Conservation (phyloP, 2,113 vertebrate species). For the Irena cyanogastra region DNA sequence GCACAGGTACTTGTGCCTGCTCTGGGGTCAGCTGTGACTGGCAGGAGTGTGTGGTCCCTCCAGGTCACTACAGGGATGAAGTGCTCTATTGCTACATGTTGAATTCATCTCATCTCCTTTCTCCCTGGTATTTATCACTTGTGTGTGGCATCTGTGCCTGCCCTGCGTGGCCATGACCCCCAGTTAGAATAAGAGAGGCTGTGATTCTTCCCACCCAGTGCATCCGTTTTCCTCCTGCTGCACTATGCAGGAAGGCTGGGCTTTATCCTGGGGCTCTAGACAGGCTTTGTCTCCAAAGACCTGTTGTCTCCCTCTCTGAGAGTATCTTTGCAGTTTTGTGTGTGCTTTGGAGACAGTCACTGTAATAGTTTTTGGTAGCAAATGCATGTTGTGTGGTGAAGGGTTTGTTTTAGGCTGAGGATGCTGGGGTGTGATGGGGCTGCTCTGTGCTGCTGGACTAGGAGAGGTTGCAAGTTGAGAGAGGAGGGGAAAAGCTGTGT, state of each 20-base stretch:
- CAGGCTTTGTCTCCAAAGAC: background rate
- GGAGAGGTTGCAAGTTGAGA: background rate
- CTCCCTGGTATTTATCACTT: background rate
- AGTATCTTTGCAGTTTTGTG: background rate
- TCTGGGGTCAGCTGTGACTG: background rate
- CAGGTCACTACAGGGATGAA: background rate
- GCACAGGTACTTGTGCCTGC: background rate
- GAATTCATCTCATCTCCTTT: background rate
- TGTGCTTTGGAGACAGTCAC: background rate
- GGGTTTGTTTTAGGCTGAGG: background rate
- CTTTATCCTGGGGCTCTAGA: background rate
- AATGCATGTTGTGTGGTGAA: background rate
- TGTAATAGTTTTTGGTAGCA: background rate
- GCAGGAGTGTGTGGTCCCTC: background rate
- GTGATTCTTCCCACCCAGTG: rapidly evolving
- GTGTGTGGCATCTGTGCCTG: background rate
- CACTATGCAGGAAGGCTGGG: background rate
- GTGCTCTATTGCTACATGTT: background rate
- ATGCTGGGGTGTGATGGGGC: background rate
- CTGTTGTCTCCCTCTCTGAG: background rate
- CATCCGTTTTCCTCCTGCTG: background rate
- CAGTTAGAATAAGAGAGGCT: background rate
- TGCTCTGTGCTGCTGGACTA: background rate
- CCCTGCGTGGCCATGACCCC: background rate
- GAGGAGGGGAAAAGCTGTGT: background rate